These are phyloP conservation scores for Lepidochrysops patricia DNA, from an alignment of 2,888 invertebrate species.

Conservation along the genomic window DNA sequence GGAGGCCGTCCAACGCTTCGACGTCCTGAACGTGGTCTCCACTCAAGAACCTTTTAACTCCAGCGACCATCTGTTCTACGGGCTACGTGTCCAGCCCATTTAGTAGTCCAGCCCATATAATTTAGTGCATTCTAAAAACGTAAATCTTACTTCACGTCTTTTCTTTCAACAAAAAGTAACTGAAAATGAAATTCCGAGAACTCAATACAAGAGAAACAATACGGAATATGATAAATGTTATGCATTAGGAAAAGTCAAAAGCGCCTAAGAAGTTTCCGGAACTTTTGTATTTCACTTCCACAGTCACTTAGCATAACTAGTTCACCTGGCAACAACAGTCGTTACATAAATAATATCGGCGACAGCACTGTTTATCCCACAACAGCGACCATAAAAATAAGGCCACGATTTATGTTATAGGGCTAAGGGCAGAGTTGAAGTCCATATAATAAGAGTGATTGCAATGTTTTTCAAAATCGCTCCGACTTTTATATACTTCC, in stretches of 20 bases:
- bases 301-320: constrained; percentile 62
- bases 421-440: constrained; percentile 13
- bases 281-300: constrained; percentile 4
- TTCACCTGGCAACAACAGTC: constrained; percentile 65
- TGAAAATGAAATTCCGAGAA: neutral
- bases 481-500: neutral
- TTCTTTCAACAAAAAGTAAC: neutral
- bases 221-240: constrained; percentile 5
- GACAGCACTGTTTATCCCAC: constrained; percentile 56
- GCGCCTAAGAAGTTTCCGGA: neutral
- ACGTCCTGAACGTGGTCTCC: too few species aligned
- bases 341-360: constrained; percentile 68
- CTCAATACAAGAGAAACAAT: neutral
- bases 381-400: constrained; percentile 38
- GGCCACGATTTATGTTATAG: constrained; percentile 3
- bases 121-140: neutral
- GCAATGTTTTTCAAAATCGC: constrained; percentile 11
- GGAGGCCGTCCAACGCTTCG: too few species aligned
- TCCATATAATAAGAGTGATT: constrained; percentile 12
- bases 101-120: neutral
- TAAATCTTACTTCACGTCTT: neutral
- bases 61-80: too few species aligned
- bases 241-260: constrained; percentile 3
- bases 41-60: too few species aligned
- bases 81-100: too few species aligned